These are phyloP conservation scores for Irena cyanogastra DNA, from an alignment of 2,113 vertebrate genomes.

Conservation along the genomic window DNA sequence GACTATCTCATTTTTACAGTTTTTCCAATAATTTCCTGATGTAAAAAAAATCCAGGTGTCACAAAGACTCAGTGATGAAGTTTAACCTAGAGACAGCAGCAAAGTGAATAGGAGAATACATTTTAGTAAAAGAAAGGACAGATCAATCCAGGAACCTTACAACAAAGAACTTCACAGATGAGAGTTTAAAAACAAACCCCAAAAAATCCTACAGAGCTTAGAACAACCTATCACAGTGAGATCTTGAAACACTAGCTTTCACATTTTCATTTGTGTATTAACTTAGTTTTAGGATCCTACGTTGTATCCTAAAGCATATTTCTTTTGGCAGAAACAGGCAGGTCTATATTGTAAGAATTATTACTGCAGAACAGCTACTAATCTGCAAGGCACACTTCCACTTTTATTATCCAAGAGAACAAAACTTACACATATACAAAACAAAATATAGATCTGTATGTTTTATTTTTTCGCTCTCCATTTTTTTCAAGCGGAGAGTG, in stretches of 20 bases:
- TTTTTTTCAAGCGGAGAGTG: not conserved
- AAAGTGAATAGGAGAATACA: not conserved
- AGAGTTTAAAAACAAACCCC: not conserved
- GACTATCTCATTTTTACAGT: not conserved
- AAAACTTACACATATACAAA: not conserved
- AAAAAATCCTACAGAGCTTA: not conserved
- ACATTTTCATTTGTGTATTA: not conserved
- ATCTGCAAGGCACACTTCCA: not conserved
- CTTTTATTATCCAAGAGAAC: not conserved
- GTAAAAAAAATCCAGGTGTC: not conserved
- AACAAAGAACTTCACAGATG: not conserved
- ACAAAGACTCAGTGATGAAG: not conserved
- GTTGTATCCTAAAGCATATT: not conserved
- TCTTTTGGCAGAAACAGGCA: not conserved
- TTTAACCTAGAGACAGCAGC: not conserved
- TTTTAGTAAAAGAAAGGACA: not conserved
- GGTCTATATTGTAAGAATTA: not conserved
- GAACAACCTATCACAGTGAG: not conserved
- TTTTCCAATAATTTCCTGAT: not conserved
- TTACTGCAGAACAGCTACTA: not conserved
- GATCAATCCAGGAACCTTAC: not conserved
- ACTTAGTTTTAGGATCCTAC: not conserved
- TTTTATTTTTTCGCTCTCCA: not conserved
- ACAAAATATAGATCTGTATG: not conserved
- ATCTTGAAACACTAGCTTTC: not conserved